phyloP scores from a whole-genome alignment of 2,113 vertebrate species.

The Nycticebus coucang region DNA sequence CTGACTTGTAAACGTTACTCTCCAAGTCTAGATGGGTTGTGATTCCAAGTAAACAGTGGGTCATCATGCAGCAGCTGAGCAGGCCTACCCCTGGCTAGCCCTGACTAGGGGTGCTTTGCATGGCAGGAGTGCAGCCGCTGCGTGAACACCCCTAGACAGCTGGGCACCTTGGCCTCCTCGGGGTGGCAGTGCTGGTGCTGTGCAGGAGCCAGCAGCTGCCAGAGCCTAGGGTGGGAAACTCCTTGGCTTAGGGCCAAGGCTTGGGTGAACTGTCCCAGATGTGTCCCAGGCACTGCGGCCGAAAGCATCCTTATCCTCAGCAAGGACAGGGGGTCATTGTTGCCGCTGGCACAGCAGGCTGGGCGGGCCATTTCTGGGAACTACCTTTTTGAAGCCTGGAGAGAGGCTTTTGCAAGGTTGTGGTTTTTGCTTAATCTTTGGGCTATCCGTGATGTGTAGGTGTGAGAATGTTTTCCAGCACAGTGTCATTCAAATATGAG shows the following conservation, averaged over 20 bases:
- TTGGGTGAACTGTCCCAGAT: background rate
- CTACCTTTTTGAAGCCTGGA: background rate
- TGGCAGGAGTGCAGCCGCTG: background rate
- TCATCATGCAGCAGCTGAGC: background rate
- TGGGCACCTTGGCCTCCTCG: background rate
- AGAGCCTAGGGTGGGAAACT: fast-evolving
- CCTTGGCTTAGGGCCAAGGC: no score
- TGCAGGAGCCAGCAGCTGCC: background rate
- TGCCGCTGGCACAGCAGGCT: background rate
- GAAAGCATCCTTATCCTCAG: background rate
- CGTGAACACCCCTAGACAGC: fast-evolving
- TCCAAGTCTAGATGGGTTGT: background rate
- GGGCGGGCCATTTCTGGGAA: background rate
- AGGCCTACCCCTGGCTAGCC: background rate
- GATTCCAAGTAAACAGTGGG: background rate
- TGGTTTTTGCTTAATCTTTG: background rate
- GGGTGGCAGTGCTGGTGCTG: no score
- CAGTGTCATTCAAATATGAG: background rate
- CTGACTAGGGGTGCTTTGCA: no score
- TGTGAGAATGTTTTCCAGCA: background rate
- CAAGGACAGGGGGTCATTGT: no score
- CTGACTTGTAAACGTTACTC: background rate
- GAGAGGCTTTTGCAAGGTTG: background rate
- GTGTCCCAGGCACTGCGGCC: fast-evolving
- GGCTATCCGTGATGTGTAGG: no score